Percentiles rank a stretch among this genome's conserved stretches.
phyloP scores from a whole-genome alignment of 1,140 invertebrate species.

The Tigriopus japonicus region DNA sequence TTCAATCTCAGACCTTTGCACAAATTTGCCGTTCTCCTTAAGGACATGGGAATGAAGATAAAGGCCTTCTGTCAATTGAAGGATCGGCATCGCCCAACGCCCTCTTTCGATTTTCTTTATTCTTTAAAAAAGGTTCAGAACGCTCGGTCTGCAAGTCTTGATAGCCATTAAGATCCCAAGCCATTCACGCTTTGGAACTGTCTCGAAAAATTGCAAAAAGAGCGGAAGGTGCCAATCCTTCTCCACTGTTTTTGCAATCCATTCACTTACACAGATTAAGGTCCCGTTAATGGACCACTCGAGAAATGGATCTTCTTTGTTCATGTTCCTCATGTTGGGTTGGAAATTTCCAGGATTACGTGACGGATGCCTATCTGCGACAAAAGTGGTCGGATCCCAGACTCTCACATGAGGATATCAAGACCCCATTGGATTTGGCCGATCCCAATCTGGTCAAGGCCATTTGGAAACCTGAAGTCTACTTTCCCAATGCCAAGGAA shows the following conservation, averaged over 20 bases:
- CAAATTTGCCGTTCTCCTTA: too few relatives aligned
- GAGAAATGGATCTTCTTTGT: neutral
- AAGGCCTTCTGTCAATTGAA: too few relatives aligned
- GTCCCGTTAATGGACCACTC: neutral
- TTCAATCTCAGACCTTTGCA: too few relatives aligned
- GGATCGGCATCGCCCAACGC: too few relatives aligned
- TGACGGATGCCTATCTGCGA: conserved; percentile 4
- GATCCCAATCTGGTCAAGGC: conserved; percentile 36
- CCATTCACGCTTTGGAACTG: too few relatives aligned
- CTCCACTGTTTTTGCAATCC: neutral
- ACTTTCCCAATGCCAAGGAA: conserved; percentile 45
- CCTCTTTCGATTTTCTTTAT: too few relatives aligned
- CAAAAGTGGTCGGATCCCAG: conserved; percentile 4
- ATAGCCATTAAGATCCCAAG: too few relatives aligned
- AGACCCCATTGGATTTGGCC: conserved; percentile 31
- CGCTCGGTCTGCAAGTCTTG: too few relatives aligned
- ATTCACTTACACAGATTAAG: neutral
- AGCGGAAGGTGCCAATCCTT: too few relatives aligned
- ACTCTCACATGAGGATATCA: conserved; percentile 4
- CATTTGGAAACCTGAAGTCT: conserved; percentile 47
- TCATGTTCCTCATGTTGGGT: neutral
- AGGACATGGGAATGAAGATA: too few relatives aligned
- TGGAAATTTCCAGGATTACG: conserved; percentile 6
- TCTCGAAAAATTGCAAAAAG: too few relatives aligned
- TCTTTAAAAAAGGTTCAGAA: too few relatives aligned